These are phyloP conservation scores for Hippocampus comes DNA, from an alignment of 2,113 vertebrate species.

Conservation along the genomic window DNA sequence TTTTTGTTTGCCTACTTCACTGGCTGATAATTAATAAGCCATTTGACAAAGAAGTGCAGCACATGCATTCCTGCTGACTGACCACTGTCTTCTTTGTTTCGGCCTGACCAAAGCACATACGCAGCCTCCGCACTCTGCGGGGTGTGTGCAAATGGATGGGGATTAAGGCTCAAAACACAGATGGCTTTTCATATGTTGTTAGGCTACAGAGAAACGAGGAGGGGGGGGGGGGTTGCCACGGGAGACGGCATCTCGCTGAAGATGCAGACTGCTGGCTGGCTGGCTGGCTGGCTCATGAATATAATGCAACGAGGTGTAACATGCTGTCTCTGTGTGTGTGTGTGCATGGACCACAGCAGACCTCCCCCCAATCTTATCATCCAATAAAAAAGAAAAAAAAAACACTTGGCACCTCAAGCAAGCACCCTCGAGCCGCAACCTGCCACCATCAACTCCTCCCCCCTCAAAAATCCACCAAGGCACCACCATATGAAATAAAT, in stretches of 20 bases:
- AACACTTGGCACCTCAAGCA: constrained; percentile 26
- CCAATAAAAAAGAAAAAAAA: constrained; percentile 20
- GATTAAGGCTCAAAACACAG: constrained; percentile 66
- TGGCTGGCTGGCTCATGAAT: constrained; percentile 67
- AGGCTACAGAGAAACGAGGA: constrained; percentile 49
- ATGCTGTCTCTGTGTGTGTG: constrained; percentile 22
- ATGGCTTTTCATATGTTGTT: constrained; percentile 68
- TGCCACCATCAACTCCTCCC: constrained; percentile 4
- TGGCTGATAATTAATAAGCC: constrained; percentile 14
- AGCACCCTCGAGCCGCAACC: constrained; percentile 24
- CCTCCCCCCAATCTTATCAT: constrained; percentile 9
- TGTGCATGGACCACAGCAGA: constrained; percentile 37
- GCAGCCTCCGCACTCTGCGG: constrained; percentile 31
- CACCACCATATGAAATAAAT: background rate
- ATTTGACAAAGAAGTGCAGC: constrained; percentile 2
- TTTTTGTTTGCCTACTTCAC: constrained; percentile 8
- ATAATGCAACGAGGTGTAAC: constrained; percentile 61
- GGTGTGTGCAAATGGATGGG: constrained; percentile 36
- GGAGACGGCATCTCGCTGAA: constrained; percentile 51
- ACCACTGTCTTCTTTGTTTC: constrained; percentile 30
- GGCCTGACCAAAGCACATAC: constrained; percentile 29
- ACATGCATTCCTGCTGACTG: constrained; percentile 14
- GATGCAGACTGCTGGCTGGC: constrained; percentile 47
- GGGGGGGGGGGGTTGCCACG: constrained; percentile 54
- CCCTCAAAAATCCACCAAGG: constrained; percentile 10